Conservation (phyloP, 2,797 vertebrate genomes). For the Esox lucius region DNA sequence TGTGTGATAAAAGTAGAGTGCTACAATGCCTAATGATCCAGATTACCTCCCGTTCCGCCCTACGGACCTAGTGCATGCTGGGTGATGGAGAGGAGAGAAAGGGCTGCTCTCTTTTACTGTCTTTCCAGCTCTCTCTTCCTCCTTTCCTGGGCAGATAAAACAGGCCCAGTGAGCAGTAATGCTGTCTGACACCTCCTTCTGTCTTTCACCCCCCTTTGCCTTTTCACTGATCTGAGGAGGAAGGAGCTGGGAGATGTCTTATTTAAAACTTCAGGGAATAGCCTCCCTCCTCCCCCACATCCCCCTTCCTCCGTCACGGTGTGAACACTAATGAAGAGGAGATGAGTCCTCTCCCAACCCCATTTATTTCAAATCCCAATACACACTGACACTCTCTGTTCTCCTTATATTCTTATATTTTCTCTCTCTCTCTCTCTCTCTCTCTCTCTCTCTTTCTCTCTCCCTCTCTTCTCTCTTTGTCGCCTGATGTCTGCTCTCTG, state of each 20-base stretch:
- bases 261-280: constrained; percentile 69
- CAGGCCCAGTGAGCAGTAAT: constrained; percentile 57
- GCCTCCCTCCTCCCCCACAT: constrained; percentile 25
- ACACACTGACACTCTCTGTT: constrained; percentile 51
- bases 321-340: constrained; percentile 78
- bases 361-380: constrained; percentile 70
- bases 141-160: constrained; percentile 50
- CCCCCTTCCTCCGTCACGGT: constrained; percentile 61
- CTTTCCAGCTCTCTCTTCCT: constrained; percentile 13
- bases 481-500: too few species aligned
- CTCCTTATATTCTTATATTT: constrained; percentile 26
- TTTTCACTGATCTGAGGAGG: constrained; percentile 43
- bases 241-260: constrained; percentile 60
- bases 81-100: constrained; percentile 53
- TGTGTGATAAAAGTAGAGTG: constrained; percentile 63
- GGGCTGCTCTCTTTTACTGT: constrained; percentile 31
- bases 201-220: constrained; percentile 1
- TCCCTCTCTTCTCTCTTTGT: not conserved
- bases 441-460: not conserved
- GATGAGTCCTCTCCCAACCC: constrained; percentile 72
- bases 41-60: constrained; percentile 64
- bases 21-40: constrained; percentile 72
- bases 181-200: constrained; percentile 21
- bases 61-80: constrained; percentile 54
- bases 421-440: not conserved